These are phyloP conservation scores for Pinna nobilis DNA, from an alignment of 1,140 invertebrate species.

Conservation along the genomic window DNA sequence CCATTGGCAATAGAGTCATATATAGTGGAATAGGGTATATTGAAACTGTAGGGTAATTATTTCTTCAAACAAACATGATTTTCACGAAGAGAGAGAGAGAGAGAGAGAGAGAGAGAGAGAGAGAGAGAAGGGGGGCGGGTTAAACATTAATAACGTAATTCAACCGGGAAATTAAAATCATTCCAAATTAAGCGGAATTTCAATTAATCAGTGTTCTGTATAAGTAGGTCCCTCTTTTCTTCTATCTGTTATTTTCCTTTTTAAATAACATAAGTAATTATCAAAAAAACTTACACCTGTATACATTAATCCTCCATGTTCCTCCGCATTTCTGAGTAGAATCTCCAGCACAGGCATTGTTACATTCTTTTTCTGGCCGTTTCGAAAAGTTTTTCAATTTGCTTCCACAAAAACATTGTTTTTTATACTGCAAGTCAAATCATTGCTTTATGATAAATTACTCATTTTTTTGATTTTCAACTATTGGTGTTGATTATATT, in stretches of 20 bases:
- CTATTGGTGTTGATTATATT: not conserved
- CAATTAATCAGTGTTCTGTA: not conserved
- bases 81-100: not conserved
- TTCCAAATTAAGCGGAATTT: too few relatives aligned
- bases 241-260: not conserved
- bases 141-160: not conserved
- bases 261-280: not conserved
- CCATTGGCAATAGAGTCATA: too few relatives aligned
- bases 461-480: not conserved
- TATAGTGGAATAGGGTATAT: too few relatives aligned
- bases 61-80: not conserved
- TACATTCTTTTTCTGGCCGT: constrained; percentile 45
- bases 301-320: constrained; percentile 48
- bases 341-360: constrained; percentile 51
- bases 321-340: constrained; percentile 54
- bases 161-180: too few relatives aligned
- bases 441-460: not conserved
- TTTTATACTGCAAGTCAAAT: constrained; percentile 36
- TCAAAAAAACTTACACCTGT: constrained; percentile 24
- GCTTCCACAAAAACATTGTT: constrained; percentile 58
- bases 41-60: too few relatives aligned
- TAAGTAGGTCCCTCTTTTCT: not conserved
- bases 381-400: constrained; percentile 33
- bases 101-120: not conserved
- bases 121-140: not conserved